Evolutionary conservation across 2,888 invertebrate genomes (phyloP), one percentile per base, ranked within the genome.

Genomic region (Conistra vaccinii): DNA sequence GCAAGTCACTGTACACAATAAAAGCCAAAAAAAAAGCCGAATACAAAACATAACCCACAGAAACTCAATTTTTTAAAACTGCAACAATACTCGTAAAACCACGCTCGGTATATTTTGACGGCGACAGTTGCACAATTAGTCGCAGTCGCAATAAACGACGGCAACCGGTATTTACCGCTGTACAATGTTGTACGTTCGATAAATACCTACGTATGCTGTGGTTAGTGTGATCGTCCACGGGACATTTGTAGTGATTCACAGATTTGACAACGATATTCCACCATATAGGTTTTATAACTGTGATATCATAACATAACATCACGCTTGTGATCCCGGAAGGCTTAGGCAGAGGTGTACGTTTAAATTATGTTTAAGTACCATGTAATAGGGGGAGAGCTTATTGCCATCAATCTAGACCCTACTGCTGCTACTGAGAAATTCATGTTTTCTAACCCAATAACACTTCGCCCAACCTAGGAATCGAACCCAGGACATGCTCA

Each of bases 41-140:
- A 48, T 48, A 65, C 17, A 53, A 61, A 61, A 42, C 55, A 71
- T 61, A 69, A 29, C 29, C 23, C 48, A 55, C 65, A 35, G 63
- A 48, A 73, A 61, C 79, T 69, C 70, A 71, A 62, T 74, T 73
- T 83, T 81, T 68, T 2, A 66, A 77, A 79, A 79, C 68, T 83
- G 84, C 80, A 17, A 66, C 81, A 69, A 68, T 69, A 79, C 68
- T 83, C 81, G 74, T 83, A 79, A 81, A 80, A 58, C 75, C 76
- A 80, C 76, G 82, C 72, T 82, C 72, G 76, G 82, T 82, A 80
- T 80, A 82, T 82, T 82, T 82, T 82, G 80, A 82, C 70, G 80
- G 84, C 69, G 60, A 82, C 80, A 80, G 81, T 84, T 51, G 69
- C 61, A 69, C 82, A 84, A 82, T 83, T 82, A 83, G 80, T 83